Base-by-base conservation (phyloP, 2,888 invertebrate genomes). In the Pheosia gnoma region DNA sequence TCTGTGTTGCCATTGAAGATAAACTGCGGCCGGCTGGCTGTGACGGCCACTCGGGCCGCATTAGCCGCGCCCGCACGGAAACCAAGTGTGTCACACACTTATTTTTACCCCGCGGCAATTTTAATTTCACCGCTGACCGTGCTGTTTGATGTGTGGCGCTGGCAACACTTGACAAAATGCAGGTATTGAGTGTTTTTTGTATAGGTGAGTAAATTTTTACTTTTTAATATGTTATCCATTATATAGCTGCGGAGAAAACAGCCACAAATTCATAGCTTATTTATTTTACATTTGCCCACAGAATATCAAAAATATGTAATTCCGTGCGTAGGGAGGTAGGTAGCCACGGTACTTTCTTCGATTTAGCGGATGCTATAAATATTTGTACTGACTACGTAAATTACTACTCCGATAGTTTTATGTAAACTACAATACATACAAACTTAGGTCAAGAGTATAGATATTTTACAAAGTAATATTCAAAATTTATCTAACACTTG, bases 111-210 rank as follows among this genome's bases (percentile, higher is more conserved):
- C 78, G 85, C 84, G 86, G 90, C 90, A 84, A 84, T 90, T 91
- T 91, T 92, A 91, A 91, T 91, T 91, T 87, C 83, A 85, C 82
- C 85, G 86, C 89, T 91, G 91, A 91, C 91, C 91, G 87, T 79
- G 81, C 83, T 82, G 80, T 88, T 89, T 89, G 90, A 91, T 88
- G 84, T 89, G 87, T 88, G 80, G 84, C 85, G 81, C 86, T 88
- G 80, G 85, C 85, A 82, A 85, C 84, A 85, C 87, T 90, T 79
- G 74, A 81, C 74, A 75, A 65, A 66, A 49, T n/a, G 62, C 82
- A 83, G 79, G 84, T 81, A 86, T 77, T 71, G 73, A 67, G 62
- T 59, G 61, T 68, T 75, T 81, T 77, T 71, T 72, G 72, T 64
- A 65, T 62, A 60, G 59, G 59, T 60, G 67, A 64, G 63, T 60